phyloP scores from a whole-genome alignment of 2,113 vertebrate genomes.

The Pimephales promelas region DNA sequence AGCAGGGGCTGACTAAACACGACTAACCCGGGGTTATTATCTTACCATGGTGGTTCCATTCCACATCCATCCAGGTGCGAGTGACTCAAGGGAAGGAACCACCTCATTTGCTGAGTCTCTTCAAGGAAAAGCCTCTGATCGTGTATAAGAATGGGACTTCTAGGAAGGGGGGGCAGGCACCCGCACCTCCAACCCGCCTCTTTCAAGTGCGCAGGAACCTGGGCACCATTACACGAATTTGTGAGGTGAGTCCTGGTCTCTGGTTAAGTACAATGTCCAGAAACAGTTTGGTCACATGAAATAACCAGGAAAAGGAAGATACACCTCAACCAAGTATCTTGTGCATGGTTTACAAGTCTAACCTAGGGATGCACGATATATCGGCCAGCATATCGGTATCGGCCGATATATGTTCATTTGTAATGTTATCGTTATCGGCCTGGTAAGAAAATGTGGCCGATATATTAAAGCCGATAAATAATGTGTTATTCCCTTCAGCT shows the following conservation, averaged over 20 bases:
- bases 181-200: conserved; percentile 72
- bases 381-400: too few species aligned
- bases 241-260: conserved; percentile 76
- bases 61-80: conserved; percentile 73
- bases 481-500: too few species aligned
- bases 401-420: too few species aligned
- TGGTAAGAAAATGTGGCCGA: too few species aligned
- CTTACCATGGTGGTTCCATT: background rate
- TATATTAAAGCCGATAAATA: too few species aligned
- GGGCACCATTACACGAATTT: conserved; percentile 83
- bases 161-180: conserved; percentile 74
- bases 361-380: too few species aligned
- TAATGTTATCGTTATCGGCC: too few species aligned
- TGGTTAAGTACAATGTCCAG: background rate
- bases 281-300: background rate
- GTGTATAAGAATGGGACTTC: conserved; percentile 89
- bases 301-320: background rate
- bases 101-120: conserved; percentile 85
- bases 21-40: background rate
- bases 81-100: conserved; percentile 93
- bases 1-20: background rate
- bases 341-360: background rate
- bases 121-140: conserved; percentile 86
- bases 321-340: background rate
- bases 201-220: conserved; percentile 90